These are phyloP conservation scores for Drosophila algonquin DNA, from an alignment of 2,888 invertebrate species.

Conservation along the genomic window DNA sequence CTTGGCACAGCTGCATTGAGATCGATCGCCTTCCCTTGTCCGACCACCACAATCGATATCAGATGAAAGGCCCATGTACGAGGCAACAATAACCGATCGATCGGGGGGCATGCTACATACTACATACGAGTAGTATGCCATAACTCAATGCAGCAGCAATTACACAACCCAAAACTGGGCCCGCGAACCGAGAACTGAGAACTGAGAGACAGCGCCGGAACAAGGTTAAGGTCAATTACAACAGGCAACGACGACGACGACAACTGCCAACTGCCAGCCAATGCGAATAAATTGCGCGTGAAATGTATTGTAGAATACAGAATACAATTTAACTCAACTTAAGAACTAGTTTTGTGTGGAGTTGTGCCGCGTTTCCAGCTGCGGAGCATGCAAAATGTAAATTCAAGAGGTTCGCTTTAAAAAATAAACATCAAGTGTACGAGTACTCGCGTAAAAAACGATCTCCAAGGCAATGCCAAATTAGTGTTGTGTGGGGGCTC, in stretches of 20 bases:
- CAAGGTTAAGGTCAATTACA: conserved; percentile 77
- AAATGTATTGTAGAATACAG: conserved; percentile 54
- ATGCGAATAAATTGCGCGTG: conserved; percentile 59
- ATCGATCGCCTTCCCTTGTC: conserved; percentile 27
- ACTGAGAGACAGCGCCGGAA: conserved; percentile 50
- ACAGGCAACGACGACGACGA: conserved; percentile 44
- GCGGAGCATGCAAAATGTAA: conserved; percentile 23
- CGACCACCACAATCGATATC: conserved; percentile 16
- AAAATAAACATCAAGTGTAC: not conserved
- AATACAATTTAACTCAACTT: conserved; percentile 52
- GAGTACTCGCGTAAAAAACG: not conserved
- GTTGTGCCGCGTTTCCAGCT: conserved; percentile 20
- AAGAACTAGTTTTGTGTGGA: conserved; percentile 63
- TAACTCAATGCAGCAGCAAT: conserved; percentile 24
- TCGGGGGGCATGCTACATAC: too few relatives aligned
- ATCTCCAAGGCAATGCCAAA: conserved; percentile 40
- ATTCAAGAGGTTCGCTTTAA: conserved; percentile 30
- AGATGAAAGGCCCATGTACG: conserved; percentile 31
- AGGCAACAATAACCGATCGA: conserved; percentile 23
- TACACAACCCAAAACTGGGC: conserved; percentile 29
- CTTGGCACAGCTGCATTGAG: conserved; percentile 27
- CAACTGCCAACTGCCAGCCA: conserved; percentile 29
- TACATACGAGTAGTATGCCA: not conserved
- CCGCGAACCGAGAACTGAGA: conserved; percentile 30
- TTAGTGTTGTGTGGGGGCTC: conserved; percentile 28